Percentiles rank a stretch among this genome's conserved stretches.
phyloP scores from a whole-genome alignment of 2,888 invertebrate genomes.

The Lingula anatina region DNA sequence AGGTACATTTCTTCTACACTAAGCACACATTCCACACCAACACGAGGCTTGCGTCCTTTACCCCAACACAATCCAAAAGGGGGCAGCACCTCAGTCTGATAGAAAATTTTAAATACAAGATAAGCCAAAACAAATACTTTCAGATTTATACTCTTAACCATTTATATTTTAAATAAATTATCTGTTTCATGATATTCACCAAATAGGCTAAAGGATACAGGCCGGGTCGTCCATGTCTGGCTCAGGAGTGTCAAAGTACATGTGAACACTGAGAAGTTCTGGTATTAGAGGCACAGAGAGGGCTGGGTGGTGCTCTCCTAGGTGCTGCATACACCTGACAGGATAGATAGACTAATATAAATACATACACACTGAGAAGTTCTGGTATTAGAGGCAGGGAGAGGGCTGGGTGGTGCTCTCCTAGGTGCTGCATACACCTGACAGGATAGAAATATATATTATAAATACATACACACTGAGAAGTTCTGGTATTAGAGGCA shows the following conservation, averaged over 20 bases:
- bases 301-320: slow-evolving; percentile 86
- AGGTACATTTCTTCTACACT: too few relatives aligned
- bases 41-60: too few relatives aligned
- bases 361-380: slow-evolving; percentile 87
- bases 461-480: slow-evolving; percentile 86
- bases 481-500: slow-evolving; percentile 82
- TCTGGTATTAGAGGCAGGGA: slow-evolving; percentile 84
- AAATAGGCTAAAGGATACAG: slow-evolving; percentile 67
- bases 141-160: too few relatives aligned
- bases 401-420: slow-evolving; percentile 82
- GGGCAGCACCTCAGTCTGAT: too few relatives aligned
- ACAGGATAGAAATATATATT: too few relatives aligned
- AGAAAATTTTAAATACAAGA: too few relatives aligned
- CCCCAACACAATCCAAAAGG: too few relatives aligned
- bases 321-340: slow-evolving; percentile 76
- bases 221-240: slow-evolving; percentile 92
- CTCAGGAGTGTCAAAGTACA: slow-evolving; percentile 93
- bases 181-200: too few relatives aligned
- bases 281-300: slow-evolving; percentile 83
- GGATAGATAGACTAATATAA: slow-evolving; percentile 81
- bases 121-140: too few relatives aligned
- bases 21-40: too few relatives aligned
- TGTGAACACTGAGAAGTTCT: slow-evolving; percentile 85
- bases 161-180: too few relatives aligned
- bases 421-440: slow-evolving; percentile 81